These are phyloP conservation scores for Falco naumanni DNA, from an alignment of 2,797 vertebrate genomes.

Conservation along the genomic window DNA sequence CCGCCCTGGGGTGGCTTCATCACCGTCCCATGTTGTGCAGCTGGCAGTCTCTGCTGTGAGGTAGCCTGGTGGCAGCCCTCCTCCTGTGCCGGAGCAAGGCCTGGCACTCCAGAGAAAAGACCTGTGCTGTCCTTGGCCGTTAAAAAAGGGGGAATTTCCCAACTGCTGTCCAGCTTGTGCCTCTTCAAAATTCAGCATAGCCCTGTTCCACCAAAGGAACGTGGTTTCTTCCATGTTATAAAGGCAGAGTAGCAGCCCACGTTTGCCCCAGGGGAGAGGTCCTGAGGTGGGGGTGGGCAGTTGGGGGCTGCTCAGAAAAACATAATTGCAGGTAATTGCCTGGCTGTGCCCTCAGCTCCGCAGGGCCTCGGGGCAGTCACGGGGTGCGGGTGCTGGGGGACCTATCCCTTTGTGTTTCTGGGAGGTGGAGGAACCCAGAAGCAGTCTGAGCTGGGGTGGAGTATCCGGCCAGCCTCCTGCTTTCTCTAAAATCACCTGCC, in stretches of 20 bases:
- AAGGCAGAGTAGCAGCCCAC: background rate
- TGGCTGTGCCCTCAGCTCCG: background rate
- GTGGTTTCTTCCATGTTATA: accelerated
- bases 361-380: background rate
- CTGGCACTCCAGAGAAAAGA: background rate
- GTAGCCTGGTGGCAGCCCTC: background rate
- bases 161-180: background rate
- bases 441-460: background rate
- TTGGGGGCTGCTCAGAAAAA: accelerated
- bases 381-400: background rate
- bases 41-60: background rate
- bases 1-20: background rate
- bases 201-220: no score
- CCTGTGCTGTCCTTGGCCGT: background rate
- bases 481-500: background rate
- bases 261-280: background rate
- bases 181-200: background rate
- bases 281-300: background rate
- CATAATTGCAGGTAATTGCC: background rate
- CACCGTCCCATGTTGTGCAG: accelerated
- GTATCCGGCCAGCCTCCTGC: background rate
- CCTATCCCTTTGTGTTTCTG: background rate
- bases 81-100: background rate
- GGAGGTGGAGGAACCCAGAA: background rate
- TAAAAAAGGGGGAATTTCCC: background rate